Conservation (phyloP, 92 coral and sea anemone species). For the Umimayanthus chanpuru region DNA sequence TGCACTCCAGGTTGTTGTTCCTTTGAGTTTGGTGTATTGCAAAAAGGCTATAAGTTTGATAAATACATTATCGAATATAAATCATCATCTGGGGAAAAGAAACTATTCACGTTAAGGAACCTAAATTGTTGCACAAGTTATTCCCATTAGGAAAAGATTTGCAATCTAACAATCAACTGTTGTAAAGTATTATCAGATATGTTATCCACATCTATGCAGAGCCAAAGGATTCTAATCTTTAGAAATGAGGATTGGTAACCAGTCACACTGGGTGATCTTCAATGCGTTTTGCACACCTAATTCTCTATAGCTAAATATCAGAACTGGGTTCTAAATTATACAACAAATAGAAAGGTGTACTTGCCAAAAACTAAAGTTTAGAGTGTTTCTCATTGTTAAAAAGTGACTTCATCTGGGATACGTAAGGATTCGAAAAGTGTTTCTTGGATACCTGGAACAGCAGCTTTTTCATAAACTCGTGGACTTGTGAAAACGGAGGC, state of each 20-base stretch:
- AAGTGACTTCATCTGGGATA: background rate
- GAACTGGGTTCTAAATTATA: background rate
- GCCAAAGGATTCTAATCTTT: background rate
- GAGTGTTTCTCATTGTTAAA: background rate
- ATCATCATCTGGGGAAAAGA: background rate
- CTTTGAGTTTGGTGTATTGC: background rate
- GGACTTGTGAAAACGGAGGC: too few relatives aligned
- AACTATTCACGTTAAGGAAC: too few relatives aligned
- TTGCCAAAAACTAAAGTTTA: background rate
- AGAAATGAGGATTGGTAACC: background rate
- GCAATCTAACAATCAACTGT: too few relatives aligned
- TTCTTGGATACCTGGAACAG: background rate
- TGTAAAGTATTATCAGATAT: background rate
- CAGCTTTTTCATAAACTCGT: too few relatives aligned
- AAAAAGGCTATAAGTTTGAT: background rate
- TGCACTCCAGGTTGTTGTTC: constrained; percentile 61
- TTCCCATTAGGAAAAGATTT: too few relatives aligned
- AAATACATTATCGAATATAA: background rate
- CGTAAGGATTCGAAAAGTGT: background rate
- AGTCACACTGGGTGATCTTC: background rate
- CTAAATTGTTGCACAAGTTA: too few relatives aligned
- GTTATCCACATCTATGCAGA: background rate
- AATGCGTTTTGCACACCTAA: background rate
- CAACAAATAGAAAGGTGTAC: background rate
- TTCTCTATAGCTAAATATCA: background rate